Base-by-base conservation (phyloP, 2,888 invertebrate genomes). In the Cephus spinipes region DNA sequence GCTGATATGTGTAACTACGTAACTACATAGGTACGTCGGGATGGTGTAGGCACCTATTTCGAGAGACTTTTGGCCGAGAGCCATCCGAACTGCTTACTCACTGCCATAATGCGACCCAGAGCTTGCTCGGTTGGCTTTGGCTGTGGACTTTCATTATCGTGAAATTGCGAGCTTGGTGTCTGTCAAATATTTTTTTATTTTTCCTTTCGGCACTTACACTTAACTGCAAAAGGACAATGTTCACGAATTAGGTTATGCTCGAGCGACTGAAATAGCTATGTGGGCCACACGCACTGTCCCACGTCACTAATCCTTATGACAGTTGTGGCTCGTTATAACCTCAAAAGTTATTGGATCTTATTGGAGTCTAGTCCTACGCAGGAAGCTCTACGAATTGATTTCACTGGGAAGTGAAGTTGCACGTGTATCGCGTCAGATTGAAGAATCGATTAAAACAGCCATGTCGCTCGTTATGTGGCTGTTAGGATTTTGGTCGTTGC, bases 101-200 rank as follows among this genome's bases (percentile, higher is more conserved):
- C 81, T 83, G 85, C 81, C 87, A 86, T 85, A 81, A 81, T 76
- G 81, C 86, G 87, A 86, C 82, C 85, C 80, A 76, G 82, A 85
- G 85, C 82, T 80, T 69, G 74, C 71, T 71, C 31, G 40, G 73
- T 77, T 77, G 76, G 73, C 75, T 77, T 77, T 77, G 76, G 73
- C 73, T 75, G 34, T 36, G 68, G 73, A 73, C 55, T 40, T 78
- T n/a, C 68, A 68, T 71, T 71, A 71, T 71, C 71, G 71, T 33
- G 71, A 11, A 71, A 71, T 71, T 33, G 71, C 32, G 32, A 31
- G 71, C 71, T 23, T 55, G 71, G 31, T 71, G 71, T 31, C 71
- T 71, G 71, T 71, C 33, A 33, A 32, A 15, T 33, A 33, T 30
- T 33, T 32, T 32, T 33, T 31, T 71, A 33, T 71, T 71, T 31